phyloP scores from a whole-genome alignment of 2,797 vertebrate genomes.

The Brachyalestes nurse region DNA sequence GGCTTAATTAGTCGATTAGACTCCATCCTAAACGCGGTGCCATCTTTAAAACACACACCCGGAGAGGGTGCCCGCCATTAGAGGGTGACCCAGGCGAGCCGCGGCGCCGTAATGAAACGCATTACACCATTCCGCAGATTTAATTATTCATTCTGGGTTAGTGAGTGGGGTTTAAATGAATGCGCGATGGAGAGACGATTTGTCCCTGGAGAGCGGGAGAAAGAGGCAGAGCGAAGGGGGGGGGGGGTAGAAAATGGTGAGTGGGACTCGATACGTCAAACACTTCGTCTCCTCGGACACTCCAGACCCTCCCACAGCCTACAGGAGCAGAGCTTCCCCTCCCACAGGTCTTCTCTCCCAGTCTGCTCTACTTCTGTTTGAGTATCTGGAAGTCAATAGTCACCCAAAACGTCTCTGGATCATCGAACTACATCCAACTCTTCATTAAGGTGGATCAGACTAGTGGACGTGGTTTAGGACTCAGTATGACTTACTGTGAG shows the following conservation, averaged over 20 bases:
- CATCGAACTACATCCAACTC: too few species aligned
- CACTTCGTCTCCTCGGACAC: too few species aligned
- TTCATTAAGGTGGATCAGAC: too few species aligned
- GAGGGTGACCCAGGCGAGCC: constrained; percentile 70
- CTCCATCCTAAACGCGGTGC: constrained; percentile 74
- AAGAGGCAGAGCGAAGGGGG: constrained; percentile 20
- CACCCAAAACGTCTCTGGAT: too few species aligned
- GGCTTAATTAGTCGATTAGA: constrained; percentile 85
- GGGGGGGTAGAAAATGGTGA: constrained; percentile 1
- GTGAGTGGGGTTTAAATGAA: constrained; percentile 60
- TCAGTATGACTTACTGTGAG: too few species aligned
- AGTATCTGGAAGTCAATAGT: too few species aligned
- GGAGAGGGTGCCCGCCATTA: constrained; percentile 80
- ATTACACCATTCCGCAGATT: constrained; percentile 75
- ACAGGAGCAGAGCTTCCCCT: too few species aligned
- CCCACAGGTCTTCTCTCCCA: too few species aligned
- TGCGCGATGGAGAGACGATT: constrained; percentile 52
- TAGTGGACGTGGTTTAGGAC: too few species aligned
- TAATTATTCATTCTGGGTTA: constrained; percentile 78
- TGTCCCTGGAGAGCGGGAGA: constrained; percentile 35
- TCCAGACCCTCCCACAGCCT: too few species aligned
- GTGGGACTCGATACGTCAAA: too few species aligned
- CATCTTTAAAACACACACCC: constrained; percentile 79
- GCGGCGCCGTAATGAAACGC: constrained; percentile 75
- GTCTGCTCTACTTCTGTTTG: too few species aligned